Base-by-base conservation (phyloP, 2,113 vertebrate species). In the Condylura cristata region DNA sequence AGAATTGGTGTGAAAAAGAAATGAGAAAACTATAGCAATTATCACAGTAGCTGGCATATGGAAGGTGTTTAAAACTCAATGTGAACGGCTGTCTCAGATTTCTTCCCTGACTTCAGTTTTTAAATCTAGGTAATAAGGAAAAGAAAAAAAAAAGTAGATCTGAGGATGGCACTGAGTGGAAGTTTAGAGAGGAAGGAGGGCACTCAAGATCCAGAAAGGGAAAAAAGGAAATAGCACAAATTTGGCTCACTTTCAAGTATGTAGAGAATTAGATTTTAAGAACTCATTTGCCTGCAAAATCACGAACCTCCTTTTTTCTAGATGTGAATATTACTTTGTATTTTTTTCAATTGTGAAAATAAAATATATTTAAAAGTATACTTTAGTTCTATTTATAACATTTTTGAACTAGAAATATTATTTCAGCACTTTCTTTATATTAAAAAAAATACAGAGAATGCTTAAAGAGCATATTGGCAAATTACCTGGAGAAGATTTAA, bases 401-500 rank as follows among this genome's bases (percentile, higher is more conserved):
- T 74, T 93, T 89, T 51, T 80, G 2, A 60, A 17, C 13, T 41
- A 68, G 37, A 89, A 92, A 89, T 84, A 2, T 28, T 86, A 41
- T 44, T 53, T 79, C n/a, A 79, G 16, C 6, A 26, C 17, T 60
- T 86, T 78, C 28, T 80, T 37, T 68, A 7, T 41, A 26, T 0
- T 3, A 20, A 9, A 14, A 30, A 83, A 75, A 53, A 60, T 51
- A 30, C 8, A 87, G 2, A 58, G 22, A 53, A 6, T 78, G 39
- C 66, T 71, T 87, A 39, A 92, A 53, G 34, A 70, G n/a, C 20
- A 72, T 10, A 48, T 17, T 61, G 37, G 53, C 32, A 26, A 24
- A 85, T 93, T 74, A 75, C 34, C 48, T 68, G 44, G 46, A 89
- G 48, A 85, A 83, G 20, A 6, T 34, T 86, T 60, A 90, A 90